Evolutionary conservation across 1,140 invertebrate genomes (phyloP), one percentile per base, ranked within the genome.

Genomic region (Diploscapter pachys): DNA sequence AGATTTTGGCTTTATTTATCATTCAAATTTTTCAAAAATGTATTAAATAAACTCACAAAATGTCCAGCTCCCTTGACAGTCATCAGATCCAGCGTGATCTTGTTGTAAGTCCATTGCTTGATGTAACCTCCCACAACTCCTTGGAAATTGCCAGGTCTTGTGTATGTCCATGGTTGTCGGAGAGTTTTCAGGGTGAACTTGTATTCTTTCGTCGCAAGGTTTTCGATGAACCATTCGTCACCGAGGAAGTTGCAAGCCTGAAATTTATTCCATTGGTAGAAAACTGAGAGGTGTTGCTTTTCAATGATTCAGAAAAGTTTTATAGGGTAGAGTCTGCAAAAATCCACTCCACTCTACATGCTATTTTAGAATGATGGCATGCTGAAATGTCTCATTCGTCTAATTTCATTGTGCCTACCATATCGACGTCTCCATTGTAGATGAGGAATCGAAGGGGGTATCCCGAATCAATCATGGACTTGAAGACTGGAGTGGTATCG

Each of bases 351-450:
- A 31, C 31, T 31, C 31, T 31, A 31, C 31, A 31, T 31, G 31
- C 31, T 31, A 31, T 31, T 31, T 31, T 31, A 31, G 31, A 31
- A 31, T 31, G 31, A 31, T 31, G 31, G 31, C 31, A 31, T 31
- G 31, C 31, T 31, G 31, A 31, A 31, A 31, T 31, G 31, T 31
- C 31, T 31, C 31, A 31, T 31, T 31, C 31, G 31, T 31, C 31
- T 31, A 31, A 31, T 31, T 31, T 1, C 31, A 31, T 31, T 31
- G 31, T 31, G 31, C 31, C 31, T 31, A 31, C 31, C 87, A 88
- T 88, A 78, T 89, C 88, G n/a, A 88, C 84, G 81, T 89, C 88
- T 8, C 88, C 88, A 80, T 89, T 89, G 81, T 89, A 89, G 13
- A 89, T 83, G 53, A 89, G 63, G 6, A 85, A 82, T 65, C 84